These are phyloP conservation scores for Exocentrus adspersus DNA, from an alignment of 2,888 invertebrate genomes.

Conservation along the genomic window DNA sequence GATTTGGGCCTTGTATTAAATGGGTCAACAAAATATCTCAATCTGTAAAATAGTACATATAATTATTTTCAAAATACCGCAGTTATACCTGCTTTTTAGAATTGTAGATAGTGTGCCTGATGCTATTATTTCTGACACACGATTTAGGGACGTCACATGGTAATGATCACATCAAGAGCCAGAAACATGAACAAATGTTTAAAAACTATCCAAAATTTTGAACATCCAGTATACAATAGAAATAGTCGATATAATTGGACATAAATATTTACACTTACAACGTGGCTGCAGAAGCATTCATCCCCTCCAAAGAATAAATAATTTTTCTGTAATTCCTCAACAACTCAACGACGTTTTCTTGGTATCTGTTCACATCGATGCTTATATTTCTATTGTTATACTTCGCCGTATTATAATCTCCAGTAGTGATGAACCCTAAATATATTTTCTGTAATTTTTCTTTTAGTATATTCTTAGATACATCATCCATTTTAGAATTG, in stretches of 20 bases:
- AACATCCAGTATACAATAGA: too few relatives aligned
- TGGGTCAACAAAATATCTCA: slow-evolving; percentile 29
- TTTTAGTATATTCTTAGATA: slow-evolving; percentile 12
- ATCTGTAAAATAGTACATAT: slow-evolving; percentile 23
- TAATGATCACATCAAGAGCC: too few relatives aligned
- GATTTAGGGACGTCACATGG: too few relatives aligned
- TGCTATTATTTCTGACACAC: too few relatives aligned
- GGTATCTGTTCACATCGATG: slow-evolving; percentile 12
- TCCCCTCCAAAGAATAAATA: slow-evolving; percentile 23
- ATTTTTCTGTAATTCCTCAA: slow-evolving; percentile 29
- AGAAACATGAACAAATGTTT: too few relatives aligned
- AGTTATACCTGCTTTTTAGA: background rate
- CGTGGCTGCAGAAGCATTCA: slow-evolving; percentile 19
- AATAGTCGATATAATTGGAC: too few relatives aligned
- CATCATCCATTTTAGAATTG: slow-evolving; percentile 21
- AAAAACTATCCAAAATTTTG: too few relatives aligned
- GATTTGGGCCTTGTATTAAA: slow-evolving; percentile 20
- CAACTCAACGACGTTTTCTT: slow-evolving; percentile 19
- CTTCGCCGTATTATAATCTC: slow-evolving; percentile 17
- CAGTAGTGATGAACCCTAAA: slow-evolving; percentile 29
- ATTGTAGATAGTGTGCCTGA: too few relatives aligned
- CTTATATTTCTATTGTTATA: slow-evolving; percentile 18
- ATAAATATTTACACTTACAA: slow-evolving; percentile 29
- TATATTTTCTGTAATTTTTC: slow-evolving; percentile 24
- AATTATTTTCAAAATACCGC: background rate